Evolutionary conservation across 1,140 invertebrate species (phyloP).

Genomic region (Leptestheria dahalacensis): DNA sequence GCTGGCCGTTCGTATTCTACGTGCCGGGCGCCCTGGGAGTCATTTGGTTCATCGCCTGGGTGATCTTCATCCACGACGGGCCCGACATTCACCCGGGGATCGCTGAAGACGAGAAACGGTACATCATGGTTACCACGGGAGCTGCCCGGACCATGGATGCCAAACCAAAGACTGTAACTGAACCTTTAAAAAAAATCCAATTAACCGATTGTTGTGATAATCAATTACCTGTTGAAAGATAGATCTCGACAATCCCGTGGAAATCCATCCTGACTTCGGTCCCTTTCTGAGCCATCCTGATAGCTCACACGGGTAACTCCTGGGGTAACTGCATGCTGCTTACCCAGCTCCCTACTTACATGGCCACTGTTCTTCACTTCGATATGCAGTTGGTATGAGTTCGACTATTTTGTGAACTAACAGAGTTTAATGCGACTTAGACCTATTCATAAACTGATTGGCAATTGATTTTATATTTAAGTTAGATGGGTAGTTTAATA

Average conservation of each 20-base stretch:
- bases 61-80: conserved; percentile 62
- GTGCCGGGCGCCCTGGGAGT: conserved; percentile 65
- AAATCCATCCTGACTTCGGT: conserved; percentile 60
- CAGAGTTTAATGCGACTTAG: neutral
- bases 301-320: conserved; percentile 72
- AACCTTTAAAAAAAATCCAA: neutral
- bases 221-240: too few species aligned
- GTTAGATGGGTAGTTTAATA: too few species aligned
- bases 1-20: conserved; percentile 81
- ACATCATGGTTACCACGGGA: conserved; percentile 69
- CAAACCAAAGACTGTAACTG: neutral
- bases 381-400: conserved; percentile 55
- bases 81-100: conserved; percentile 67
- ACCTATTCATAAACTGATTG: too few species aligned
- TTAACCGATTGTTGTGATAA: neutral
- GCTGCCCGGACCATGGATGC: conserved; percentile 25
- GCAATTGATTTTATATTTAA: too few species aligned
- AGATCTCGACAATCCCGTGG: conserved; percentile 73
- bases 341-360: conserved; percentile 80
- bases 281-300: conserved; percentile 67
- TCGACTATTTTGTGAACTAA: conserved; percentile 15
- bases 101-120: conserved; percentile 63
- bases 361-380: conserved; percentile 75
- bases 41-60: conserved; percentile 71
- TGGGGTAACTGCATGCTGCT: conserved; percentile 80